Evolutionary conservation across 2,113 vertebrate species (phyloP).

Genomic region (Rhea americana): DNA sequence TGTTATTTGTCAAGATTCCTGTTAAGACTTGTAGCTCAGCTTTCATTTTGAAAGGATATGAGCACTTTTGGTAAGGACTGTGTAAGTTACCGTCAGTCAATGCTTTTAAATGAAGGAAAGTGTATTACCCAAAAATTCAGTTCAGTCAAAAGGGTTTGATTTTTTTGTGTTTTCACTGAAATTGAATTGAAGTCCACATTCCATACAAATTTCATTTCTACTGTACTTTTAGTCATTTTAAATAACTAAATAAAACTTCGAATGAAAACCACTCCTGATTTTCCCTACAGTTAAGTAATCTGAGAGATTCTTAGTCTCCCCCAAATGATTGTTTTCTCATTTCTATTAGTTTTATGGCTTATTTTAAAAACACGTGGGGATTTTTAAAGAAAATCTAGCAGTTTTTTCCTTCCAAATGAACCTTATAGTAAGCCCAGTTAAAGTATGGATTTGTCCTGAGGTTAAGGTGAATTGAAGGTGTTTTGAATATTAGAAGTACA

Average conservation of each 20-base stretch:
- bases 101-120: not conserved
- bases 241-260: not conserved
- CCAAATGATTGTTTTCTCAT: not conserved
- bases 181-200: not conserved
- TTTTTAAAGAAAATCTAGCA: not conserved
- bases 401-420: not conserved
- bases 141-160: not conserved
- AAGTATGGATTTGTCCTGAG: not conserved
- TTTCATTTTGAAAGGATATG: slow-evolving; percentile 36
- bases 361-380: not conserved
- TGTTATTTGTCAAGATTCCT: slow-evolving; percentile 54
- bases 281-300: not conserved
- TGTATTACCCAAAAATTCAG: not conserved
- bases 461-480: not conserved
- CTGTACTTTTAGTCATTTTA: not conserved
- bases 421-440: not conserved
- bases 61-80: not conserved
- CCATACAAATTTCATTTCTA: not conserved
- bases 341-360: not conserved
- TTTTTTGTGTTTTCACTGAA: not conserved
- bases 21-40: slow-evolving; percentile 38
- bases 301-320: not conserved
- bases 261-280: not conserved
- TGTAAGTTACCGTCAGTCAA: not conserved
- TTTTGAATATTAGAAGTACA: not conserved